Evolutionary conservation across 2,113 vertebrate species (phyloP).

Genomic region (Bufo gargarizans): DNA sequence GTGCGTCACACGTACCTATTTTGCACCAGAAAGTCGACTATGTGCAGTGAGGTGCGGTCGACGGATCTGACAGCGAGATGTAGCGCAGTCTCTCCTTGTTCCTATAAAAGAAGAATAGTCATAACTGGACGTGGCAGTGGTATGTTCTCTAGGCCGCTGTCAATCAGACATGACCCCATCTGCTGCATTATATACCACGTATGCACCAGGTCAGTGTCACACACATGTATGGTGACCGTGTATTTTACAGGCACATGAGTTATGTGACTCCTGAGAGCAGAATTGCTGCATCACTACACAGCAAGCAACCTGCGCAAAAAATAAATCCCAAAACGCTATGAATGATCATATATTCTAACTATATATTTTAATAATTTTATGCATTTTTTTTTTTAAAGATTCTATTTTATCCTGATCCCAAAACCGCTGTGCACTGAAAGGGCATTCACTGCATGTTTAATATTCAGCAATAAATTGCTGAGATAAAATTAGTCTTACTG

Average conservation of each 20-base stretch:
- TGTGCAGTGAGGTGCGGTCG: slow-evolving; percentile 93
- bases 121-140: not conserved
- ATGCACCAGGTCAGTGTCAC: not conserved
- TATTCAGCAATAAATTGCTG: not conserved
- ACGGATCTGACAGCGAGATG: slow-evolving; percentile 92
- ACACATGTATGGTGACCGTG: not conserved
- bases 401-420: not conserved
- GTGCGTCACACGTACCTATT: slow-evolving; percentile 79
- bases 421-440: not conserved
- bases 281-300: not conserved
- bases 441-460: not conserved
- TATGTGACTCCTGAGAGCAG: not conserved
- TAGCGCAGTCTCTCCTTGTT: slow-evolving; percentile 90
- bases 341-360: not conserved
- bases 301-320: not conserved
- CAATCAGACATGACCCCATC: not conserved
- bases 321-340: not conserved
- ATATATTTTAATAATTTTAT: too few relatives aligned
- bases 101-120: slow-evolving; percentile 70
- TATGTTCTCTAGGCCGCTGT: not conserved
- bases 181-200: not conserved
- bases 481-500: not conserved
- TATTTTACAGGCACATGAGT: not conserved
- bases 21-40: slow-evolving; percentile 94
- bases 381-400: not conserved